Evolutionary conservation across 2,888 invertebrate genomes (phyloP).

Genomic region (Tetanocera ferruginea): DNA sequence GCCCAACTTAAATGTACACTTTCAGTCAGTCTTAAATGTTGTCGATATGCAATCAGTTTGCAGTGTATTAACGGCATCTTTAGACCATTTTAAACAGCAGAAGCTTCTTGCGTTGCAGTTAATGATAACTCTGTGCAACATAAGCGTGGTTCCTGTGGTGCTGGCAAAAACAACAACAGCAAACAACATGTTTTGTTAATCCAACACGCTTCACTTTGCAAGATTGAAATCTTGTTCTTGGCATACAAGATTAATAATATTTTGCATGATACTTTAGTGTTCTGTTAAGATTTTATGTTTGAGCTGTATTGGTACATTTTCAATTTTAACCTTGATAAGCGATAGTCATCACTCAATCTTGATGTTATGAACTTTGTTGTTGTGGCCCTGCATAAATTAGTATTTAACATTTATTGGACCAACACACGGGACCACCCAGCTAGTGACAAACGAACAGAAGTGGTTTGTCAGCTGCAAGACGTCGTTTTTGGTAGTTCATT

Average conservation of each 20-base stretch:
- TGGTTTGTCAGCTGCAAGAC: background rate
- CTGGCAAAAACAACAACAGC: background rate
- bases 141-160: background rate
- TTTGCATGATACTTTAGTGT: background rate
- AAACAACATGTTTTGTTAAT: background rate
- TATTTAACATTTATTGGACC: constrained; percentile 13
- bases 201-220: background rate
- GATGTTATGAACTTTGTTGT: background rate
- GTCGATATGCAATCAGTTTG: constrained; percentile 21
- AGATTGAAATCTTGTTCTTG: constrained; percentile 13
- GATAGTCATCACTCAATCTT: constrained; percentile 14
- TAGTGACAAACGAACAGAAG: background rate
- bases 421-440: constrained; percentile 23
- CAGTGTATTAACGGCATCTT: constrained; percentile 1
- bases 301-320: background rate
- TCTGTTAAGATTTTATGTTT: background rate
- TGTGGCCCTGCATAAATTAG: constrained; percentile 22
- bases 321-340: constrained; percentile 7
- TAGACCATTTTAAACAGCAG: background rate
- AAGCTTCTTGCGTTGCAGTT: constrained; percentile 23
- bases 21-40: background rate
- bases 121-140: constrained; percentile 5
- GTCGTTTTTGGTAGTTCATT: constrained; percentile 11
- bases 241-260: background rate
- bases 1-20: background rate